These are phyloP conservation scores for Nylanderia fulva DNA, from an alignment of 1,140 invertebrate genomes.

Conservation along the genomic window DNA sequence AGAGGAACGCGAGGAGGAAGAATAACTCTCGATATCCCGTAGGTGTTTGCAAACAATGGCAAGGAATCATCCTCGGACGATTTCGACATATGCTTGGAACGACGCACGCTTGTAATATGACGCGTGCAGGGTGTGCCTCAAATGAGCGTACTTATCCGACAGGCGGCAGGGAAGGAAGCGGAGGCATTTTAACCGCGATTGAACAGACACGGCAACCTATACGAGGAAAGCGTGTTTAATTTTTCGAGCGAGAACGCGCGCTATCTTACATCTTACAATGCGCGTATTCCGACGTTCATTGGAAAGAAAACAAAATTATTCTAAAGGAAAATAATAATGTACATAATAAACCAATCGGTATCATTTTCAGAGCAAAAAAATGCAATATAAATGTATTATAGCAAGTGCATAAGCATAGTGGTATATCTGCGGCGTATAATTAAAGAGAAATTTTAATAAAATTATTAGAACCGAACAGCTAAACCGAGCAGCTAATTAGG, in stretches of 20 bases:
- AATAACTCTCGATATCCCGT: constrained; percentile 55
- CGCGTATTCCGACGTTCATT: background rate
- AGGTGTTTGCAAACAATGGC: constrained; percentile 75
- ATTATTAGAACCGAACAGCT: background rate
- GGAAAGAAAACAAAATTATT: background rate
- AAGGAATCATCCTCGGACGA: constrained; percentile 65
- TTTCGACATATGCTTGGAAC: constrained; percentile 67
- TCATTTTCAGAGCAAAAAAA: background rate
- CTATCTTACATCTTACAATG: background rate
- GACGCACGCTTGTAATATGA: constrained; percentile 61
- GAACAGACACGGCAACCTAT: background rate
- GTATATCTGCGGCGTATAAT: too few species aligned
- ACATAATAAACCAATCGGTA: too few species aligned
- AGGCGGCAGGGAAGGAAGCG: constrained; percentile 17
- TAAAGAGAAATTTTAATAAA: background rate
- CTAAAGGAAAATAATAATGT: too few species aligned
- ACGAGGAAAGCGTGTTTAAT: constrained; percentile 28
- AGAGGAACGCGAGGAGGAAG: constrained; percentile 34
- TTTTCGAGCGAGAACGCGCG: constrained; percentile 6
- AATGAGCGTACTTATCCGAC: constrained; percentile 49
- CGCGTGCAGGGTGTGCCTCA: constrained; percentile 66
- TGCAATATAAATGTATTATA: background rate
- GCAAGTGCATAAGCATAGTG: too few species aligned
- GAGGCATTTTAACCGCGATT: constrained; percentile 10
- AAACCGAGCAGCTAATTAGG: background rate